Evolutionary conservation across 64 coral and sea anemone genomes (phyloP), one percentile per base, ranked within the genome.

Genomic region (Porites australiensis): DNA sequence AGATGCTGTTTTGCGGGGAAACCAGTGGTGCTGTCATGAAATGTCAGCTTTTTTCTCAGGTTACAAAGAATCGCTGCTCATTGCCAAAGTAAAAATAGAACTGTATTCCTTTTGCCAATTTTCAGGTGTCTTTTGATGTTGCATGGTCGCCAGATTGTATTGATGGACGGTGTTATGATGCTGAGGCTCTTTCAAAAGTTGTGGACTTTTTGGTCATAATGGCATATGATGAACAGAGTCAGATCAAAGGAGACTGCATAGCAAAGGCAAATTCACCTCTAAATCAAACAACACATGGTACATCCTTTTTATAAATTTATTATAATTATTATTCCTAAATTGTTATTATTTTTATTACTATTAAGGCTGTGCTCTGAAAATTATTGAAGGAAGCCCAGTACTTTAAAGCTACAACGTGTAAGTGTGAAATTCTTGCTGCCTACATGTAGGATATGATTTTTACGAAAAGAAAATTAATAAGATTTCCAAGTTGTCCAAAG

Each of bases 81-180:
- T 12, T 57, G 7, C 54, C 7, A 57, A 57, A 1, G 7, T 57
- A 9, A 9, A 7, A 57, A 12, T 1, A 57, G 12, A 7, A 9
- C 54, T 57, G 6, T 7, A 4, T 4, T 9, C 21, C n/a, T 21
- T 70, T n/a, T 46, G 6, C 15, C 14, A 49, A 47, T 23, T 85
- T 57, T 23, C 11, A 98, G 94, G 92, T 98, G 19, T 88, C 97
- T 7, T 98, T 98, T 89, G 97, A 98, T 68, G 94, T 96, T 4
- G 97, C 97, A 4, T 98, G 97, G 97, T 98, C 97, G 22, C 97
- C 97, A 52, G 63, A 96, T 62, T 98, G 97, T 77, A 86, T 96
- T 72, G 97, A 98, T 88, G 94, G 97, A 64, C 86, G 96, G n/a
- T 98, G 96, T 79, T 98, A 98, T 90, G 97, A 96, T 72, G 86